Conservation (phyloP, 2,113 vertebrate genomes). For the Myotis yumanensis region DNA sequence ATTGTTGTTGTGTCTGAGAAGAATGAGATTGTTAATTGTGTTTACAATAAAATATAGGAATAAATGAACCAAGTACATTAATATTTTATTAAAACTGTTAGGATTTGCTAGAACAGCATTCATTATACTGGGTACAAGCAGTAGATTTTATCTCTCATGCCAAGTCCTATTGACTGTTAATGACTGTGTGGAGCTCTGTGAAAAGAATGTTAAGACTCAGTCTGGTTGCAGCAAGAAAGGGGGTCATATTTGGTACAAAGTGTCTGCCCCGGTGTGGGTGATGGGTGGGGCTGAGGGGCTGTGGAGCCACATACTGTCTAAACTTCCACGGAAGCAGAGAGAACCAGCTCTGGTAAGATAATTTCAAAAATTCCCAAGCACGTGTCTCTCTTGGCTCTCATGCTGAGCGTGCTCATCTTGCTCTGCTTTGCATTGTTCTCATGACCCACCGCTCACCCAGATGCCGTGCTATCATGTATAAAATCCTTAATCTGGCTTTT, state of each 20-base stretch:
- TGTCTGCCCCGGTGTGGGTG: not conserved
- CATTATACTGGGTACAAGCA: conserved; percentile 29
- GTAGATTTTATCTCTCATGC: conserved; percentile 53
- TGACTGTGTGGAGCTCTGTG: conserved; percentile 11
- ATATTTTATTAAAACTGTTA: conserved; percentile 70
- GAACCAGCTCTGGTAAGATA: not conserved
- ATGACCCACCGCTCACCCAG: not conserved
- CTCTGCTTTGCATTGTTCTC: not conserved
- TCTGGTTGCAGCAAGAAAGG: not conserved
- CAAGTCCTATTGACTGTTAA: conserved; percentile 56
- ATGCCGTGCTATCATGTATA: not conserved
- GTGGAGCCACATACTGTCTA: not conserved
- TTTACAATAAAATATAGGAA: conserved; percentile 70
- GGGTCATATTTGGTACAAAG: not conserved
- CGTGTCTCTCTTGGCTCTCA: not conserved
- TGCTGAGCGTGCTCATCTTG: not conserved
- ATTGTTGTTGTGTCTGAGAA: conserved; percentile 62
- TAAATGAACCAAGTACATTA: conserved; percentile 67
- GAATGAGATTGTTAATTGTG: conserved; percentile 65
- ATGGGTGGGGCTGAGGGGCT: not conserved
- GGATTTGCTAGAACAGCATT: conserved; percentile 61
- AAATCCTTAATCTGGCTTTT: not conserved
- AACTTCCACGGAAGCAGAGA: not conserved
- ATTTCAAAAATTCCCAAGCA: not conserved
- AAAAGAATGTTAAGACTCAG: not conserved